Percentiles rank a stretch among this genome's conserved stretches.
Evolutionary conservation across 2,888 invertebrate species (phyloP).

Genomic region (Zaprionus obscuricornis): DNA sequence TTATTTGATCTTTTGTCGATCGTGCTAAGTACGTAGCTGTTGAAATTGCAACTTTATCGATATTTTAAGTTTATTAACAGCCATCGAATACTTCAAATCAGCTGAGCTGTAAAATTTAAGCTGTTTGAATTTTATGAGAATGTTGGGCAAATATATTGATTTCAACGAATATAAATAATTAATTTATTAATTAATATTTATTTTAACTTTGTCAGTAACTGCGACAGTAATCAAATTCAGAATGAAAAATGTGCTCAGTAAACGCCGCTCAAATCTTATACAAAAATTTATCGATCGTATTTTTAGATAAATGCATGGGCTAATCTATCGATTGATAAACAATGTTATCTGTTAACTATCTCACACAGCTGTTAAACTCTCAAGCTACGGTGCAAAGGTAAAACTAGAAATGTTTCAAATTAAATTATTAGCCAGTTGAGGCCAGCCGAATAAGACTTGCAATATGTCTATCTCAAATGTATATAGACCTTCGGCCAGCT

Average conservation of each 20-base stretch:
- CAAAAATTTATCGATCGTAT: slow-evolving; percentile 20
- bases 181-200: too few species aligned
- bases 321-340: too few species aligned
- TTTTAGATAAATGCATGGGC: background rate
- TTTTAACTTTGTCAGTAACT: slow-evolving; percentile 3
- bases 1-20: slow-evolving; percentile 21
- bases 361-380: slow-evolving; percentile 8
- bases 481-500: slow-evolving; percentile 73
- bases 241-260: too few species aligned
- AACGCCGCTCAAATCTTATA: too few species aligned
- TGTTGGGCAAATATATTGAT: too few species aligned
- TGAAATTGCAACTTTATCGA: background rate
- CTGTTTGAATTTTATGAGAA: too few species aligned
- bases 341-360: too few species aligned
- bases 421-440: background rate
- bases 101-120: too few species aligned
- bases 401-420: slow-evolving; percentile 3
- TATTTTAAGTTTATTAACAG: too few species aligned
- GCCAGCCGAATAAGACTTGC: background rate
- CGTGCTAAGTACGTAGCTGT: background rate
- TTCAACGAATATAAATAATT: too few species aligned
- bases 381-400: slow-evolving; percentile 51
- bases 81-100: too few species aligned
- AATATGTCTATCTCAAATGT: slow-evolving; percentile 11
- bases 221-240: too few species aligned